phyloP scores from a whole-genome alignment of 2,113 vertebrate species.

The Motacilla tschutschensis region DNA sequence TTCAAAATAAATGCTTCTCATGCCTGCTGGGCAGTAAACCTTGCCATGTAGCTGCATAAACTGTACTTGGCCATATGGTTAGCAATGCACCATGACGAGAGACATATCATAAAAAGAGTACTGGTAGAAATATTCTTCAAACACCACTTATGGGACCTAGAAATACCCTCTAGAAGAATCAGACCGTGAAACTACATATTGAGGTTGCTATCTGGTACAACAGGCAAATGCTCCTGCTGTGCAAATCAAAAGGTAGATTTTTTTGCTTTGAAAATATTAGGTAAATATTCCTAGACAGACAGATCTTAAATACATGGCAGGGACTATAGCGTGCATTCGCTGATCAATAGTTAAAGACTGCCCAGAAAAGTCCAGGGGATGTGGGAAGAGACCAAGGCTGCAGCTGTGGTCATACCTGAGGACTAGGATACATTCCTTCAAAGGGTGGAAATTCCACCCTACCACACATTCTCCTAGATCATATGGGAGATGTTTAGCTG shows the following conservation, averaged over 20 bases:
- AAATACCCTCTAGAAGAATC: constrained; percentile 28
- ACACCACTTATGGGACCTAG: not conserved
- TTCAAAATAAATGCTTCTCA: not conserved
- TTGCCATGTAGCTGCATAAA: not conserved
- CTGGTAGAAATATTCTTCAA: constrained; percentile 1
- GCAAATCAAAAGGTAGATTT: constrained; percentile 19
- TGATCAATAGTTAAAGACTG: not conserved
- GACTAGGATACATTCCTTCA: not conserved
- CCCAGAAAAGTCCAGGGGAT: not conserved
- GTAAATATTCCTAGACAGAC: constrained; percentile 34
- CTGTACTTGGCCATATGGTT: not conserved
- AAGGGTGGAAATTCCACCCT: not conserved
- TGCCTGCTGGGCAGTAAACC: not conserved
- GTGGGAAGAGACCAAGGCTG: not conserved
- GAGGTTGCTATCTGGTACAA: constrained; percentile 25
- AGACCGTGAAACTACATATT: not conserved
- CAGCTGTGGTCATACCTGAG: not conserved
- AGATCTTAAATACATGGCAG: not conserved
- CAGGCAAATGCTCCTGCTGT: constrained; percentile 6
- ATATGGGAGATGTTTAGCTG: not conserved
- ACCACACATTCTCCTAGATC: not conserved
- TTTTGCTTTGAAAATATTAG: not conserved
- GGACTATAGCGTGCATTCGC: not conserved
- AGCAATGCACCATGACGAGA: not conserved
- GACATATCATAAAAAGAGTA: constrained; percentile 13